Percentiles rank a stretch among this genome's conserved stretches.
phyloP scores from a whole-genome alignment of 2,888 invertebrate genomes.

The Epinotia nisella region DNA sequence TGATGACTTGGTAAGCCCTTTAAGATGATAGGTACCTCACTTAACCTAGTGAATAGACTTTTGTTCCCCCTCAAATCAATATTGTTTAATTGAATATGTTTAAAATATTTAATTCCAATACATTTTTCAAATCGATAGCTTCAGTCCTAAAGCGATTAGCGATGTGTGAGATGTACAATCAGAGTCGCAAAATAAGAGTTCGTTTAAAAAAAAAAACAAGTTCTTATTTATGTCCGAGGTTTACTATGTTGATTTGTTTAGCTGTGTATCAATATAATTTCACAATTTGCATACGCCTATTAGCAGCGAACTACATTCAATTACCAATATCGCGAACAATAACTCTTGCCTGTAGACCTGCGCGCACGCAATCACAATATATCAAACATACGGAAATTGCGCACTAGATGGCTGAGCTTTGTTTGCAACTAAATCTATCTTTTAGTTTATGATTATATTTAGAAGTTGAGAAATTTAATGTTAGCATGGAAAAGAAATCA shows the following conservation, averaged over 20 bases:
- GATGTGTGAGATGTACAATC: too few species aligned
- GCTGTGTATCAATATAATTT: slow-evolving; percentile 5
- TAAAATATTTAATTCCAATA: too few species aligned
- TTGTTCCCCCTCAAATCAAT: too few species aligned
- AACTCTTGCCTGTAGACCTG: slow-evolving; percentile 16
- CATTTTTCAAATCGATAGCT: too few species aligned
- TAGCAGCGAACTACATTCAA: slow-evolving; percentile 33
- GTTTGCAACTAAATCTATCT: slow-evolving; percentile 16
- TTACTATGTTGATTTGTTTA: not conserved
- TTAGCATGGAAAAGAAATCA: not conserved
- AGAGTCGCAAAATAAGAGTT: too few species aligned
- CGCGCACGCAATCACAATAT: slow-evolving; percentile 31
- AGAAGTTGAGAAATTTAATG: not conserved
- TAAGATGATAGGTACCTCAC: too few species aligned
- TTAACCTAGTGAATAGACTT: too few species aligned
- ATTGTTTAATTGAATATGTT: too few species aligned
- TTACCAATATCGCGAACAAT: slow-evolving; percentile 36
- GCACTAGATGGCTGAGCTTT: slow-evolving; percentile 17
- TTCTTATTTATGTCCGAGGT: not conserved
- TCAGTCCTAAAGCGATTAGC: too few species aligned
- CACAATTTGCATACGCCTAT: slow-evolving; percentile 30
- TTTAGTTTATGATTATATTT: not conserved
- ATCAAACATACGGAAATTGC: slow-evolving; percentile 34
- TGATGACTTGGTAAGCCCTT: too few species aligned
- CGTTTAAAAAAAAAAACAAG: too few species aligned